Base-by-base conservation (phyloP, 2,797 vertebrate species). In the Champsocephalus gunnari region DNA sequence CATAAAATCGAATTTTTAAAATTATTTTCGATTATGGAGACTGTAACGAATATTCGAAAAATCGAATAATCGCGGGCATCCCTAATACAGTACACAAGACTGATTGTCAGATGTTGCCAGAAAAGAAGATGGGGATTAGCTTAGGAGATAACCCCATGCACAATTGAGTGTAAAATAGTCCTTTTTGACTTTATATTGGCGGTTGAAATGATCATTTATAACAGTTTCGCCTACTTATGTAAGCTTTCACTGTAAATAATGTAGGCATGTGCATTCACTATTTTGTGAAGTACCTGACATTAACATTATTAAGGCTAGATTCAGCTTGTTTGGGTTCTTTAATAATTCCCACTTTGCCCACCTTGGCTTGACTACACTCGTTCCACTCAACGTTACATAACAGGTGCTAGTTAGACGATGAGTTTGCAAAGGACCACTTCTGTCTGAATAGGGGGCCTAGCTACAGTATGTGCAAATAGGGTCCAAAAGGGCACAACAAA, bases 371-470 rank as follows among this genome's bases (percentile, higher is more conserved):
- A 75, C 53, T 43, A 47, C 45, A 45, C 66, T 87, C 70, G 53
- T 75, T 64, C 53, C 50, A 61, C 63, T 82, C 49, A 55, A 64
- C 11, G 43, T 93, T 92, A 82, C 78, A 62, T 91, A 89, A 93
- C 75, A 56, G 61, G 66, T 79, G 87, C 89, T 87, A 83, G 65
- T 62, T 65, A 65, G 56, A 88, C 85, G 89, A 80, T 81, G 76
- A 79, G n/a, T 80, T 80, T 83, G 72, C 60, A 72, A 79, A 87
- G 60, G 65, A 66, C 81, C 65, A 48, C 65, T 87, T 71, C 71
- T 70, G 53, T 60, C 21, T 81, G 50, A 80, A 74, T 78, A 73
- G 66, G 57, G 70, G 21, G n/a, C 19, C 21, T 34, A 10, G 38
- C 65, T 86, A 21, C 55, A 79, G 58, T 49, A n/a, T 70, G 41